Percentiles rank a stretch among this genome's conserved stretches.
These are phyloP conservation scores for Bellardia pandia DNA, from an alignment of 2,888 invertebrate genomes.

Conservation along the genomic window DNA sequence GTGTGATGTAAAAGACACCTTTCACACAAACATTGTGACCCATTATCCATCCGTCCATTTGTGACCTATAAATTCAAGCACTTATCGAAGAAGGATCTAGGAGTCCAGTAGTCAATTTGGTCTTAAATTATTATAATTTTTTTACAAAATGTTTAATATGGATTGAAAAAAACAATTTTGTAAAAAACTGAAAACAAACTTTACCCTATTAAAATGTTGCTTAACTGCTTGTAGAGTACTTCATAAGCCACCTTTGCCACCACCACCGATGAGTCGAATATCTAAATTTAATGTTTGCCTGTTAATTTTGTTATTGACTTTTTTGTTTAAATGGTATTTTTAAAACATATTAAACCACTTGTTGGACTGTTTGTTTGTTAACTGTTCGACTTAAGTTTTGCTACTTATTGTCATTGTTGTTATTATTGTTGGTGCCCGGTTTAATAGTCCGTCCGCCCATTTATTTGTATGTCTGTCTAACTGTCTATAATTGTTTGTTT, in stretches of 20 bases:
- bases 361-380: slow-evolving; percentile 57
- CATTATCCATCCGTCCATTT: too few species aligned
- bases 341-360: slow-evolving; percentile 55
- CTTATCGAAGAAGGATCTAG: too few species aligned
- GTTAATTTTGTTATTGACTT: slow-evolving; percentile 21
- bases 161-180: too few species aligned
- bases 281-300: slow-evolving; percentile 3
- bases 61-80: too few species aligned
- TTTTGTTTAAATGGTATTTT: slow-evolving; percentile 50
- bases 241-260: not conserved
- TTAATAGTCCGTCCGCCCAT: slow-evolving; percentile 24
- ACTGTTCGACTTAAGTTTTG: slow-evolving; percentile 50
- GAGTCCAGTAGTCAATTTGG: too few species aligned
- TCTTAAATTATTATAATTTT: too few species aligned
- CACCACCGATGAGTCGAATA: not conserved
- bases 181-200: too few species aligned
- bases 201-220: not conserved
- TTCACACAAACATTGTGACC: too few species aligned
- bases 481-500: slow-evolving; percentile 43
- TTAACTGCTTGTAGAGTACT: not conserved
- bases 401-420: slow-evolving; percentile 30
- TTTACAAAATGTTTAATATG: too few species aligned
- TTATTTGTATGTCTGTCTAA: slow-evolving; percentile 30
- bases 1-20: too few species aligned
- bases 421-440: slow-evolving; percentile 15